Evolutionary conservation across 2,797 vertebrate species (phyloP).

Genomic region (Esox lucius): DNA sequence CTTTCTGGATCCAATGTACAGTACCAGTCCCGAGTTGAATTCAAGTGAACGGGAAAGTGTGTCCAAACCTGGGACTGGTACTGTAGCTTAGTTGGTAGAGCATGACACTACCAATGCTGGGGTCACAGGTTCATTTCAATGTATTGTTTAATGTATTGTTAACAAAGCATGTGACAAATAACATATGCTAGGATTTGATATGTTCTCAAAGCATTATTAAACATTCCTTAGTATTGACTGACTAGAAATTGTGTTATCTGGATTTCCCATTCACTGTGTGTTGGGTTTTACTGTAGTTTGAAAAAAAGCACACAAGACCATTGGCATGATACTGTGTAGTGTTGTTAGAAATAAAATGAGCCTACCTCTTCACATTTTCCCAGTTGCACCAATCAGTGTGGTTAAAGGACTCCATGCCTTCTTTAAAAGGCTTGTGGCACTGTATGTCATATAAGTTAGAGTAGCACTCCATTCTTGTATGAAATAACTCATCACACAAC

Average conservation of each 20-base stretch:
- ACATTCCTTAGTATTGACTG: neutral
- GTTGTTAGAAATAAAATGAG: neutral
- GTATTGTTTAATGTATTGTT: too few species aligned
- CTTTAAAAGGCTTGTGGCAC: neutral
- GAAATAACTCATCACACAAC: accelerated
- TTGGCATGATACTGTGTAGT: neutral
- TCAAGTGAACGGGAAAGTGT: too few species aligned
- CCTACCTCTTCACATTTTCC: constrained; percentile 70
- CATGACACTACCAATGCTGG: too few species aligned
- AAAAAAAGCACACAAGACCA: neutral
- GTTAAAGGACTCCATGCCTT: constrained; percentile 51
- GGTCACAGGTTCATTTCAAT: too few species aligned
- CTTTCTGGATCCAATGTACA: too few species aligned
- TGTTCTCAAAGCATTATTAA: neutral
- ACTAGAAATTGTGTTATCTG: neutral
- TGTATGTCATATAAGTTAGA: accelerated
- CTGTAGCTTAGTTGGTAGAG: too few species aligned
- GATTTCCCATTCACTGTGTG: neutral
- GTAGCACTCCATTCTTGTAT: constrained; percentile 49
- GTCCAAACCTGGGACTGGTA: too few species aligned
- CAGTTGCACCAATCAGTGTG: constrained; percentile 68
- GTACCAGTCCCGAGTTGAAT: too few species aligned
- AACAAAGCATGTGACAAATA: too few species aligned
- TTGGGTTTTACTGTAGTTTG: neutral
- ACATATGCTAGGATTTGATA: neutral